phyloP scores from a whole-genome alignment of 2,797 vertebrate genomes.

The Microctenopoma stevenorrisi region DNA sequence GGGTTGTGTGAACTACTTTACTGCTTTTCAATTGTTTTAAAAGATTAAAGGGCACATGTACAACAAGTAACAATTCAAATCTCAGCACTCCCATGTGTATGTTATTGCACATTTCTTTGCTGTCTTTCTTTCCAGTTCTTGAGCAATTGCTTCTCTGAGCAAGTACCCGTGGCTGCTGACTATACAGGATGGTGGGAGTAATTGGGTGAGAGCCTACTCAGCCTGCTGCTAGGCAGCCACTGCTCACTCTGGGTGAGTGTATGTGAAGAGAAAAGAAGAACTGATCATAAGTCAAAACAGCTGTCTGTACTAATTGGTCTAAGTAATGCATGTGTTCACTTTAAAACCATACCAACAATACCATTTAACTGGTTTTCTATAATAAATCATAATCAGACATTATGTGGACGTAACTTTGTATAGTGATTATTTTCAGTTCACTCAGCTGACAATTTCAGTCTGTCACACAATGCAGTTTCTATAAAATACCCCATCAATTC shows the following conservation, averaged over 20 bases:
- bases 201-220: conserved; percentile 54
- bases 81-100: not conserved
- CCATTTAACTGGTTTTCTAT: not conserved
- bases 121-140: conserved; percentile 43
- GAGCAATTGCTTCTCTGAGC: conserved; percentile 44
- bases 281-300: conserved; percentile 18
- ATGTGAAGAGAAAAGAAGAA: conserved; percentile 16
- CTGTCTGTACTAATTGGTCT: conserved; percentile 5
- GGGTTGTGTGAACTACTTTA: not conserved
- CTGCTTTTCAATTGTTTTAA: not conserved
- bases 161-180: conserved; percentile 43
- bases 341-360: not conserved
- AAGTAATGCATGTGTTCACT: not conserved
- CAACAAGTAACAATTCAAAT: not conserved
- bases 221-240: conserved; percentile 73
- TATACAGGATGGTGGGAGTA: conserved; percentile 50
- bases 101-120: conserved; percentile 7
- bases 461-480: not conserved
- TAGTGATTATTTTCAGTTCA: conserved; percentile 16
- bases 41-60: not conserved
- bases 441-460: conserved; percentile 7
- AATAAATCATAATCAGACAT: not conserved
- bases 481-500: not conserved
- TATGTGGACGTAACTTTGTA: not conserved
- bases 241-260: conserved; percentile 29